phyloP scores from a whole-genome alignment of 2,888 invertebrate genomes.

The Rhyacophila evoluta region DNA sequence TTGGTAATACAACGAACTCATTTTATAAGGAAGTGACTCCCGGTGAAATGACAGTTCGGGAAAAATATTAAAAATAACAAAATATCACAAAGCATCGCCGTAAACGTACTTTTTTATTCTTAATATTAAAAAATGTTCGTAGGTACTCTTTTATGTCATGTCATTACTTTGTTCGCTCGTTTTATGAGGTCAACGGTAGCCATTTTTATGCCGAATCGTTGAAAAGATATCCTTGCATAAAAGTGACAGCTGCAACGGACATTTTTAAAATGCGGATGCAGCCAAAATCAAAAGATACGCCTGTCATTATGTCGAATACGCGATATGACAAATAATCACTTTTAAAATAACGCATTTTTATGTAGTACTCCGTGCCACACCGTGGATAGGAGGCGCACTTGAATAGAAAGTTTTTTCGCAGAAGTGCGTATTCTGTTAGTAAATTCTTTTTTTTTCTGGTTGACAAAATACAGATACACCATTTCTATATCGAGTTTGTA shows the following conservation, averaged over 20 bases:
- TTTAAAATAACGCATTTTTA: too few relatives aligned
- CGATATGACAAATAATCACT: too few relatives aligned
- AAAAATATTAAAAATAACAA: background rate
- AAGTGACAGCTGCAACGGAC: constrained; percentile 2
- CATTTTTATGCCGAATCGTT: background rate
- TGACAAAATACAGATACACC: too few relatives aligned
- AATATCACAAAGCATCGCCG: background rate
- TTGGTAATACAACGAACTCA: background rate
- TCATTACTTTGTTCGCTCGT: constrained; percentile 14
- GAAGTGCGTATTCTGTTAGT: too few relatives aligned
- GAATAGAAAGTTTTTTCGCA: too few relatives aligned
- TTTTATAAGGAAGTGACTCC: background rate
- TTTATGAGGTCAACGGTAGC: background rate
- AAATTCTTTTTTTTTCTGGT: too few relatives aligned
- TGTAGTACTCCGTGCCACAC: too few relatives aligned
- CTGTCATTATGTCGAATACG: background rate
- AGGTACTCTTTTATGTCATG: background rate
- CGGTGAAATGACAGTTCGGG: background rate
- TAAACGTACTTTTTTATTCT: background rate
- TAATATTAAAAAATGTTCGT: background rate
- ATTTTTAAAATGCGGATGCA: background rate
- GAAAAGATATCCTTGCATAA: background rate
- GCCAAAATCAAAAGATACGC: background rate
- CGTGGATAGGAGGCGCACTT: too few relatives aligned
- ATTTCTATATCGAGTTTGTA: too few relatives aligned